These are phyloP conservation scores for Anthonomus grandis DNA, from an alignment of 1,140 invertebrate genomes.

Conservation along the genomic window DNA sequence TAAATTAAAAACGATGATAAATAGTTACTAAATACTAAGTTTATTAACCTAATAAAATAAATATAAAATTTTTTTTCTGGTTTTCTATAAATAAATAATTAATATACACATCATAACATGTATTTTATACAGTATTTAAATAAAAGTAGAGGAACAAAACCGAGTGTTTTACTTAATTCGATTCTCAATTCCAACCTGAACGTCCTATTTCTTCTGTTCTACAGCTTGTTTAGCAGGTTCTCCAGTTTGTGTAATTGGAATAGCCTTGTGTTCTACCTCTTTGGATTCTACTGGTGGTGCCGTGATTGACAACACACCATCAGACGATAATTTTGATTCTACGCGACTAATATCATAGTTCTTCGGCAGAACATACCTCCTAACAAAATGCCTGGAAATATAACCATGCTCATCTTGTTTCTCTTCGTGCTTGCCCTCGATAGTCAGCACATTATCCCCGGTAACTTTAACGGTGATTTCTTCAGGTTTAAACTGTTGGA, in stretches of 20 bases:
- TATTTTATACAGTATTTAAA: too few species aligned
- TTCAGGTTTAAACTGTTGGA: slow-evolving; percentile 80
- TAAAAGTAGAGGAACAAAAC: too few species aligned
- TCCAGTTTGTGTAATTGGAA: slow-evolving; percentile 54
- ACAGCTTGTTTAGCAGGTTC: slow-evolving; percentile 44
- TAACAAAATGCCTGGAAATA: slow-evolving; percentile 63
- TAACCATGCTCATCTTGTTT: slow-evolving; percentile 69
- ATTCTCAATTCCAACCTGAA: too few species aligned
- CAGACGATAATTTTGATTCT: slow-evolving; percentile 58
- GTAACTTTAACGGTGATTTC: slow-evolving; percentile 80
- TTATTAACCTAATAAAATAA: too few species aligned
- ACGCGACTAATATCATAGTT: slow-evolving; percentile 55
- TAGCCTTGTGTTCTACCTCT: slow-evolving; percentile 43
- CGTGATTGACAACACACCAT: slow-evolving; percentile 59
- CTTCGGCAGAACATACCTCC: slow-evolving; percentile 62
- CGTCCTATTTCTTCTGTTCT: slow-evolving; percentile 21
- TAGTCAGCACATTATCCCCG: slow-evolving; percentile 63
- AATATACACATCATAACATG: too few species aligned
- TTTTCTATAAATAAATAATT: too few species aligned
- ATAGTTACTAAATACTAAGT: too few species aligned
- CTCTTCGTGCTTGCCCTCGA: slow-evolving; percentile 75
- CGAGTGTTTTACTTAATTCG: too few species aligned
- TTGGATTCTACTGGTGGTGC: slow-evolving; percentile 54
- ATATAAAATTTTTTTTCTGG: too few species aligned
- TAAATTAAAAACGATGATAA: too few species aligned